Conservation (phyloP, 2,888 invertebrate genomes). For the Diplazon laetatorius region DNA sequence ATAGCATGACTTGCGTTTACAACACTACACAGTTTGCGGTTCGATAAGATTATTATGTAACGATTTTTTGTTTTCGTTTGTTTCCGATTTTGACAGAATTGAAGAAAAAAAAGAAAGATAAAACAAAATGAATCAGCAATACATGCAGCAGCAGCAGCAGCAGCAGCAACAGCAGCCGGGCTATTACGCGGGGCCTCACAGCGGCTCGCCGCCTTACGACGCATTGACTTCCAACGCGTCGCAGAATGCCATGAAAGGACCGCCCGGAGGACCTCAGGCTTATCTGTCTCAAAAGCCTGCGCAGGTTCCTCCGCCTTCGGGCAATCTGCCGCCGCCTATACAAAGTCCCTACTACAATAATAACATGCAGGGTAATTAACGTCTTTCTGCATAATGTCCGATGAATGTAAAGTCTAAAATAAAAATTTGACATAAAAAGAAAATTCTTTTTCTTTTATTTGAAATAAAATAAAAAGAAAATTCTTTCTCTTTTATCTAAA, state of each 20-base stretch:
- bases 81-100: no score
- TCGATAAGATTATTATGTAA: not conserved
- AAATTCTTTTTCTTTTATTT: no score
- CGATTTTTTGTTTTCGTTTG: slow-evolving; percentile 44
- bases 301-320: slow-evolving; percentile 69
- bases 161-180: slow-evolving; percentile 67
- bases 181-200: slow-evolving; percentile 68
- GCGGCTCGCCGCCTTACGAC: slow-evolving; percentile 69
- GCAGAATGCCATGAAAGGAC: slow-evolving; percentile 69
- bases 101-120: slow-evolving; percentile 73
- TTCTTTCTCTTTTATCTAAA: no score
- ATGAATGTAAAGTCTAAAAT: no score
- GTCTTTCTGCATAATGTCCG: not conserved
- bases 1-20: not conserved
- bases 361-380: slow-evolving; percentile 68
- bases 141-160: slow-evolving; percentile 79
- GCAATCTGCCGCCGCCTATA: slow-evolving; percentile 70
- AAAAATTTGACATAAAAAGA: no score
- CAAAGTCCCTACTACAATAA: slow-evolving; percentile 72
- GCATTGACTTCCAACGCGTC: slow-evolving; percentile 73
- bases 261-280: slow-evolving; percentile 63
- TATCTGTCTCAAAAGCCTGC: slow-evolving; percentile 71
- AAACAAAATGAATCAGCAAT: slow-evolving; percentile 85
- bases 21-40: not conserved
- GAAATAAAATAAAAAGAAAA: no score